These are phyloP conservation scores for Macropus fuliginosus DNA, from an alignment of 2,797 vertebrate species.

Conservation along the genomic window DNA sequence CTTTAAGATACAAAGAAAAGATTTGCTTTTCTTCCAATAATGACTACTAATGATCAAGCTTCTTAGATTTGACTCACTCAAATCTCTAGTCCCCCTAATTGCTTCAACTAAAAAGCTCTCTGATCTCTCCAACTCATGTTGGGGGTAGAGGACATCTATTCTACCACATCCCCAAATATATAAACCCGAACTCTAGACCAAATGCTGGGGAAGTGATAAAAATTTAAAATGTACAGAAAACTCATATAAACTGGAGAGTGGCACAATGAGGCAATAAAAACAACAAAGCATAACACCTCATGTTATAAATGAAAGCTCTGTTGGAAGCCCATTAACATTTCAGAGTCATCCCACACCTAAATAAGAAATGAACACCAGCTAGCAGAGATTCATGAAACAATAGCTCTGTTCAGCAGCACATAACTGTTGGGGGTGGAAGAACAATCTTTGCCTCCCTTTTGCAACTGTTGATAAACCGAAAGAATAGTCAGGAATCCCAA, in stretches of 20 bases:
- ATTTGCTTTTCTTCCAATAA: not conserved
- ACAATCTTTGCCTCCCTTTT: not conserved
- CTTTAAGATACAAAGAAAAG: not conserved
- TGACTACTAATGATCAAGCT: not conserved
- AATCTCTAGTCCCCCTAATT: not conserved
- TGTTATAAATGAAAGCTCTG: not conserved
- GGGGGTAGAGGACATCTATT: not conserved
- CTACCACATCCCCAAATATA: not conserved
- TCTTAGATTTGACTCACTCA: not conserved
- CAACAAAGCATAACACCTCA: not conserved
- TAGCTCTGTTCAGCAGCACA: not conserved
- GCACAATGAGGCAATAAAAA: not conserved
- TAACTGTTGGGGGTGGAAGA: not conserved
- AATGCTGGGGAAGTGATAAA: not conserved
- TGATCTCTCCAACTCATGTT: not conserved
- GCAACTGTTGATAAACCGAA: not conserved
- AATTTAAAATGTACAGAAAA: not conserved
- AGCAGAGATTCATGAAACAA: not conserved
- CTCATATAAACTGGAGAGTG: not conserved
- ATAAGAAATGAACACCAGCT: slow-evolving; percentile 46
- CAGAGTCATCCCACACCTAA: slow-evolving; percentile 1
- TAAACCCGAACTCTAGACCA: not conserved
- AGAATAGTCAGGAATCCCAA: not conserved
- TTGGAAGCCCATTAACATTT: slow-evolving; percentile 19
- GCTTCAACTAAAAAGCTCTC: not conserved